phyloP scores from a whole-genome alignment of 2,888 invertebrate species.

The Nemapogon koenigi region DNA sequence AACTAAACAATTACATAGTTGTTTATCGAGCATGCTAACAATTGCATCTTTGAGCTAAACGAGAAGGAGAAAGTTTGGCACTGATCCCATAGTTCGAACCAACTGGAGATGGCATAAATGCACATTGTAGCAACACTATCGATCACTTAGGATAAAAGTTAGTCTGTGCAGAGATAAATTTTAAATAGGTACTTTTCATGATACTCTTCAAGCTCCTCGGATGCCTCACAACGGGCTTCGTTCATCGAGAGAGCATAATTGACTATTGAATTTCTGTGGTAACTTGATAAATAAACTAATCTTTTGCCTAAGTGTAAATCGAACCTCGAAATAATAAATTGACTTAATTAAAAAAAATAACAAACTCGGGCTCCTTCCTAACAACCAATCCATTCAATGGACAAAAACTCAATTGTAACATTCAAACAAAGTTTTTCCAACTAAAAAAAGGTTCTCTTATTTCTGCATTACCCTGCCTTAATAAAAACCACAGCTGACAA shows the following conservation, averaged over 20 bases:
- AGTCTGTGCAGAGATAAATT: conserved; percentile 56
- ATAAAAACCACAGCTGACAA: conserved; percentile 58
- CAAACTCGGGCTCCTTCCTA: conserved; percentile 57
- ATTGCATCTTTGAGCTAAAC: conserved; percentile 64
- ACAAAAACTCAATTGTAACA: conserved; percentile 60
- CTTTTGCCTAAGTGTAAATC: conserved; percentile 48
- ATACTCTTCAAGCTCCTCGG: conserved; percentile 58
- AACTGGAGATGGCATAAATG: conserved; percentile 59
- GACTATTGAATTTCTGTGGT: conserved; percentile 57
- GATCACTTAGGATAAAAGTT: conserved; percentile 43
- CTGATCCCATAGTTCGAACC: conserved; percentile 60
- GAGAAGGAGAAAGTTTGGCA: conserved; percentile 63
- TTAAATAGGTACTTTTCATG: conserved; percentile 63
- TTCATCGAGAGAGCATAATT: conserved; percentile 44
- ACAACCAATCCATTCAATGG: conserved; percentile 57
- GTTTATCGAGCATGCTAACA: conserved; percentile 61
- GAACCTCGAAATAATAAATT: conserved; percentile 37
- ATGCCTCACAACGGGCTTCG: no score
- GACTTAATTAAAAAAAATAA: conserved; percentile 55
- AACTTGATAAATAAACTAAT: conserved; percentile 54
- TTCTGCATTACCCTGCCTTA: conserved; percentile 63
- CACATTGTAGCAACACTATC: conserved; percentile 57
- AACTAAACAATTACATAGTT: conserved; percentile 63
- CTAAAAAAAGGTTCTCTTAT: conserved; percentile 57
- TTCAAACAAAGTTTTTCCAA: conserved; percentile 57